Base-by-base conservation (phyloP, 1,140 invertebrate genomes). In the Rhyzopertha dominica region DNA sequence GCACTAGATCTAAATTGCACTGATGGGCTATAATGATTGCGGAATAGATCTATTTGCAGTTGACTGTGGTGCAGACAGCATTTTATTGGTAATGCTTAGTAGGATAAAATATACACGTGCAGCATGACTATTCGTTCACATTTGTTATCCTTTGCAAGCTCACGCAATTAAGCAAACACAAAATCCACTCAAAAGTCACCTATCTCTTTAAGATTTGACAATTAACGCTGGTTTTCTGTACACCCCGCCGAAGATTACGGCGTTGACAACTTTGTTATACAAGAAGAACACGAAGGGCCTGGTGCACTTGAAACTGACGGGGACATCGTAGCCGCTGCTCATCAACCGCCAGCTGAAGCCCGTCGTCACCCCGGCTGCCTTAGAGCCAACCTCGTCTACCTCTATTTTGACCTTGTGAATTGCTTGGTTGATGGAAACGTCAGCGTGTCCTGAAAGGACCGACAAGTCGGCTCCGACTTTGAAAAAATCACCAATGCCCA, bases 241-340 rank as follows among this genome's bases (percentile, higher is more conserved):
- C 13, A 80, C 62, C 0, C 81, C 81, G 38, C 66, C 63, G 56
- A 85, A 84, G 0, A 82, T 56, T 18, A 82, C 70, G 0, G 66
- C 72, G 16, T 70, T 64, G 1, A 58, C 66, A 0, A 59, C 24
- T 50, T 73, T 75, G 48, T 83, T 78, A 43, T 76, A 80, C 30
- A 85, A 75, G 14, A 82, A 57, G 51, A 80, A 83, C 5, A 81
- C 55, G 51, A 85, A 85, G 0, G 82, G 81, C 61, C 77, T 77
- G 58, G 82, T 78, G 42, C 77, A 78, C 18, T 68, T 72, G 59
- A 86, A 86, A 20, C 68, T 35, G 0, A 68, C 67, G 0, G 74
- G 73, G 22, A 74, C 70, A 1, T 47, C 86, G 69, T 22, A 84
- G 81, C 8, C 84, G 85, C 10, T 87, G 39, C 36, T 43, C 58